Evolutionary conservation across 2,888 invertebrate genomes (phyloP), one percentile per base, ranked within the genome.

Genomic region (Xanthia togata): DNA sequence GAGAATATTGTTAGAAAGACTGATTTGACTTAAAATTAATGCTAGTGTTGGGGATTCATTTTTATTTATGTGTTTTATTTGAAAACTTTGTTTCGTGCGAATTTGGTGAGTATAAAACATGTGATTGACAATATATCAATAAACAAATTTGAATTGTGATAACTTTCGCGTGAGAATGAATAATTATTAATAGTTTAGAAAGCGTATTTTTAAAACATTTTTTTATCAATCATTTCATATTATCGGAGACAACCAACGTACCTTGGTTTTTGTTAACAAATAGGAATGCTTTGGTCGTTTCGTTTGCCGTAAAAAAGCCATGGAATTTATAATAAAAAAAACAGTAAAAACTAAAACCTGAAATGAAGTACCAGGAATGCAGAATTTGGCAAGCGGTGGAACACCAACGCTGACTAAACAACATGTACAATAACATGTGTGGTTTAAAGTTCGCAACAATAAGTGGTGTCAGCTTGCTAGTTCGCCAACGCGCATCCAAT

Each of bases 381-480:
- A 74, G 81, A 47, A 82, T 70, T 70, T 68, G 59, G 70, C 62
- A 85, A 75, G 70, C 73, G 76, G 12, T 68, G 38, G 70, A 73
- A 70, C 53, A 63, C 53, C 44, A 63, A 62, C 26, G 78, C 59
- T 83, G 73, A 85, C 83, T 86, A 65, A 57, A 65, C 53, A 73
- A 74, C 70, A 74, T 74, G 71, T 63, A 86, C 70, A 71, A 77
- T 82, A 77, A 73, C 83, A 82, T 65, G 62, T 73, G 63, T n/a
- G 79, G 83, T 83, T 74, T 69, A 72, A 83, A 83, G 83, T 83
- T 83, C 57, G 14, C 57, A 85, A 81, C 86, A 83, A 62, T 83
- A 60, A 86, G 69, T 78, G 73, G 86, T 86, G 86, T 83, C 83
- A 83, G 86, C 83, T 86, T 86, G 73, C 71, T 62, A 38, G 53